Percentiles rank a stretch among this genome's conserved stretches.
Conservation (phyloP, 2,113 vertebrate genomes). For the Tragelaphus imberbis region DNA sequence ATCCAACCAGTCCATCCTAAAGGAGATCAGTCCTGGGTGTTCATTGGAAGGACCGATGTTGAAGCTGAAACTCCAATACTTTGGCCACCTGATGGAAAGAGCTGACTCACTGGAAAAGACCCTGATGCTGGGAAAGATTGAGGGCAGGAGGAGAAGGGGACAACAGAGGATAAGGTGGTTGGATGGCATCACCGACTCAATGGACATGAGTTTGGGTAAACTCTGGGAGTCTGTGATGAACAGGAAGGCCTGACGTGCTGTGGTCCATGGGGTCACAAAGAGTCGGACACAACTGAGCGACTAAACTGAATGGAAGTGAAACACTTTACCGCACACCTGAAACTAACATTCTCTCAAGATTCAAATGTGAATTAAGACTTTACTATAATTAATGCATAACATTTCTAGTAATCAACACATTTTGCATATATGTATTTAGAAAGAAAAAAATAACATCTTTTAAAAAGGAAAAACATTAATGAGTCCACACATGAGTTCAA, state of each 20-base stretch:
- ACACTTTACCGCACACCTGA: neutral
- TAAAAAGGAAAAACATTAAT: neutral
- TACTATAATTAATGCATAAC: neutral
- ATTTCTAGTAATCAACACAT: neutral
- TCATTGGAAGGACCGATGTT: neutral
- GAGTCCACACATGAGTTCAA: neutral
- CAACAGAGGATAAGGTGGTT: neutral
- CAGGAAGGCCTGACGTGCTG: neutral
- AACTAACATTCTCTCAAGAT: neutral
- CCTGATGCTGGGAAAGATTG: neutral
- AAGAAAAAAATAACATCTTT: neutral
- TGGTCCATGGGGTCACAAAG: rapidly evolving
- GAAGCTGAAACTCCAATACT: neutral
- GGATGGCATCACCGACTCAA: neutral
- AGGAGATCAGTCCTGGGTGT: neutral
- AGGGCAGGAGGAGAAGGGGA: neutral
- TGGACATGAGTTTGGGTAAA: neutral
- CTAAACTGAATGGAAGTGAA: neutral
- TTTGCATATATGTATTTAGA: neutral
- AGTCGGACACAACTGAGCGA: rapidly evolving
- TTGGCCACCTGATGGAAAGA: neutral
- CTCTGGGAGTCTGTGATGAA: neutral
- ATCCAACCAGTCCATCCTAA: neutral
- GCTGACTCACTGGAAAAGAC: neutral
- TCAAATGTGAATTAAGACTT: neutral